Percentiles rank a stretch among this genome's conserved stretches.
These are phyloP conservation scores for Bungarus multicinctus DNA, from an alignment of 2,113 vertebrate genomes.

Conservation along the genomic window DNA sequence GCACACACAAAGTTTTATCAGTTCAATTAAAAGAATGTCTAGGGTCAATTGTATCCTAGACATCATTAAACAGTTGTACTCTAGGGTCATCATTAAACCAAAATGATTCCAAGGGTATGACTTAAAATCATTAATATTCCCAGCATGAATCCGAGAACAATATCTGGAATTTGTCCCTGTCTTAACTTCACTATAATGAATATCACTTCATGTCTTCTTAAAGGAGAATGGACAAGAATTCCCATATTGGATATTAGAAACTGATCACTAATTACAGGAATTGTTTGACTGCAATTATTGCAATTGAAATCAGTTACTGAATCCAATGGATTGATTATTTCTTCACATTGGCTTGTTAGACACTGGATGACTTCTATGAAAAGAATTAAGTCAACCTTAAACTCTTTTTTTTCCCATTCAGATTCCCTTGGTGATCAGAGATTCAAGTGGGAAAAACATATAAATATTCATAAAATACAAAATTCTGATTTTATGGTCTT, in stretches of 20 bases:
- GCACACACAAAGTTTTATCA: too few relatives aligned
- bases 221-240: not conserved
- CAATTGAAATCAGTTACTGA: not conserved
- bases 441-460: not conserved
- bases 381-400: not conserved
- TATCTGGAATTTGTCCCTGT: not conserved
- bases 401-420: not conserved
- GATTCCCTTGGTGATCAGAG: not conserved
- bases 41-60: not conserved
- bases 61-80: not conserved
- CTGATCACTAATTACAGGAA: not conserved
- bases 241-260: not conserved
- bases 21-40: not conserved
- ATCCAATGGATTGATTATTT: not conserved
- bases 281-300: not conserved
- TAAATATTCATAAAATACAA: not conserved
- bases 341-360: not conserved
- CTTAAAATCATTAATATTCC: not conserved
- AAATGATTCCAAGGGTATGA: not conserved
- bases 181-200: not conserved
- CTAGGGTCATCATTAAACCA: not conserved
- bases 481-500: not conserved
- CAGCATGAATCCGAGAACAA: not conserved
- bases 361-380: not conserved
- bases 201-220: too few relatives aligned